phyloP scores from a whole-genome alignment of 1,140 invertebrate genomes.

The Nautilus pompilius region DNA sequence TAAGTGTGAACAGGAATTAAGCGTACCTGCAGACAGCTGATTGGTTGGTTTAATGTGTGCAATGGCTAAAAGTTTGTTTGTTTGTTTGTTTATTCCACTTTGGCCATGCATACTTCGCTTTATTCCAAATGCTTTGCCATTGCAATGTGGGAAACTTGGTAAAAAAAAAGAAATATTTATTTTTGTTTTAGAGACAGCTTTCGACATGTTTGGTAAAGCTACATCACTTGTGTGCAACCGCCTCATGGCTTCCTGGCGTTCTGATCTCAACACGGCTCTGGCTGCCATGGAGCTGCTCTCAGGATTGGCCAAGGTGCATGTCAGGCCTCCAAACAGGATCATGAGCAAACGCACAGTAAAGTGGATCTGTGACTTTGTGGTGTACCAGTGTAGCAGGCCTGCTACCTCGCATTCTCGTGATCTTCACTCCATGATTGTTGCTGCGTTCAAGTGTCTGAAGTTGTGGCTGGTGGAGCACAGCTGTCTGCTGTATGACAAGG shows the following conservation, averaged over 20 bases:
- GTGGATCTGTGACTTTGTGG: conserved; percentile 97
- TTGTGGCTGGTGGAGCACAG: conserved; percentile 89
- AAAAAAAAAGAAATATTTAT: conserved; percentile 7
- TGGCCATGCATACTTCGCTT: no score
- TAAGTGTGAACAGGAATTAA: no score
- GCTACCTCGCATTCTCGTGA: conserved; percentile 90
- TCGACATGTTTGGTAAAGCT: conserved; percentile 83
- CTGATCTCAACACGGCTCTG: conserved; percentile 89
- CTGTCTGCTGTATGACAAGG: conserved; percentile 83
- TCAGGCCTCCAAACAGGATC: conserved; percentile 42
- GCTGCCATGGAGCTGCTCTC: conserved; percentile 88
- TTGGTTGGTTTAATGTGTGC: no score
- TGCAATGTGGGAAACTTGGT: no score
- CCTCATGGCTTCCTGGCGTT: conserved; percentile 92
- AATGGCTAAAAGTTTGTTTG: no score
- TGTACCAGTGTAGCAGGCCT: conserved; percentile 91
- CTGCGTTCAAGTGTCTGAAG: conserved; percentile 68
- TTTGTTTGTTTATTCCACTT: no score
- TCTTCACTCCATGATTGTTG: conserved; percentile 84
- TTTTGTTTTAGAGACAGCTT: conserved; percentile 67
- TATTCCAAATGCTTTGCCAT: no score
- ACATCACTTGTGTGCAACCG: conserved; percentile 92
- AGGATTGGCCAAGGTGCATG: conserved; percentile 70
- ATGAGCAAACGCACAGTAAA: conserved; percentile 78
- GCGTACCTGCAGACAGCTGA: no score